Percentiles rank a stretch among this genome's conserved stretches.
Evolutionary conservation across 2,888 invertebrate genomes (phyloP).

Genomic region (Drosophila quinaria): DNA sequence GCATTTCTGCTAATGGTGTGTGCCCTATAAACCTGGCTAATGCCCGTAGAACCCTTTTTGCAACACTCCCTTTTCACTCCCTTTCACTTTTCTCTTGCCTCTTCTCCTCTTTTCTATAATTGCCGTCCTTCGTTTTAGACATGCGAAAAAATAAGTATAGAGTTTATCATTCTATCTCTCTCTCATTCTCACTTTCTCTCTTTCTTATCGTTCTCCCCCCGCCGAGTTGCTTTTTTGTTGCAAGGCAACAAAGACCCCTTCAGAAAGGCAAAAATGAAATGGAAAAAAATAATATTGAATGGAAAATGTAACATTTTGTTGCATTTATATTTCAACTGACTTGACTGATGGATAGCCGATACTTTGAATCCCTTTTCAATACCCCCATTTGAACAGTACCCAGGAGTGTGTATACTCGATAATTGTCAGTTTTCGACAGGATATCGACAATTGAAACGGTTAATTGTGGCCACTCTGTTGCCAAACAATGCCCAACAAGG

Average conservation of each 20-base stretch:
- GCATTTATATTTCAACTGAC: constrained; percentile 46
- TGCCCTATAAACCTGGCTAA: constrained; percentile 65
- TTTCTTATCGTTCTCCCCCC: not conserved
- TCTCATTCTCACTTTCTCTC: not conserved
- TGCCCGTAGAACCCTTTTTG: constrained; percentile 57
- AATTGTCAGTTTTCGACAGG: constrained; percentile 50
- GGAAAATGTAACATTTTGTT: constrained; percentile 65
- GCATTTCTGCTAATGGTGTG: constrained; percentile 65
- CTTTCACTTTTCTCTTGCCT: constrained; percentile 26
- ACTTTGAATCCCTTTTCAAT: constrained; percentile 10
- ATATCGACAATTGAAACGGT: constrained; percentile 55
- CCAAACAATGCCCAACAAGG: constrained; percentile 37
- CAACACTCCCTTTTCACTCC: constrained; percentile 23
- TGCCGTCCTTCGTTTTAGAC: constrained; percentile 49
- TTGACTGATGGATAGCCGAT: constrained; percentile 38
- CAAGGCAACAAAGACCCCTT: constrained; percentile 42
- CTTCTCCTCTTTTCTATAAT: constrained; percentile 36
- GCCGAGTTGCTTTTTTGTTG: constrained; percentile 36
- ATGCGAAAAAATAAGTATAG: constrained; percentile 48
- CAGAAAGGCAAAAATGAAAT: constrained; percentile 24
- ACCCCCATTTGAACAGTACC: not conserved
- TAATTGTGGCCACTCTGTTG: constrained; percentile 56
- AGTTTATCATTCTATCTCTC: not conserved
- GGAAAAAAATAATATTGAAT: constrained; percentile 52
- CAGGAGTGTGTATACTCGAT: constrained; percentile 24